Evolutionary conservation across 2,797 vertebrate species (phyloP).

Genomic region (Benthosema pterotum): DNA sequence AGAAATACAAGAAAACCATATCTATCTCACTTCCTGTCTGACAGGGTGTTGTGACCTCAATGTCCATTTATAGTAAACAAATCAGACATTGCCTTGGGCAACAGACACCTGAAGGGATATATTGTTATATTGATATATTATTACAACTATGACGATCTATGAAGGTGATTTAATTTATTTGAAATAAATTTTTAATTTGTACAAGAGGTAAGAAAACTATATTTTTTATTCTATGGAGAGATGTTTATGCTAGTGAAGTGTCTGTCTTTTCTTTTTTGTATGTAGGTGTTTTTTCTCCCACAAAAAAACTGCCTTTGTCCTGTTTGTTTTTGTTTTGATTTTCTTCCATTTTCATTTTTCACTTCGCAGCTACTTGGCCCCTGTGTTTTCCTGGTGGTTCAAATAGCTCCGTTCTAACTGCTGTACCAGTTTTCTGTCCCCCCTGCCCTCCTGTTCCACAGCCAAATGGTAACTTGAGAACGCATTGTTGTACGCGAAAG

Average conservation of each 20-base stretch:
- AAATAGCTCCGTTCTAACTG: slow-evolving; percentile 29
- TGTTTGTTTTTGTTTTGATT: slow-evolving; percentile 46
- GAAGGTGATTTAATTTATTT: slow-evolving; percentile 86
- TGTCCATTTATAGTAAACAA: slow-evolving; percentile 69
- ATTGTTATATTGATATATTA: slow-evolving; percentile 75
- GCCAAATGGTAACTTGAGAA: slow-evolving; percentile 18
- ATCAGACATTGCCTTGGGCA: slow-evolving; percentile 69
- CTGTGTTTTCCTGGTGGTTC: slow-evolving; percentile 34
- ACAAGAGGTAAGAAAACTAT: slow-evolving; percentile 78
- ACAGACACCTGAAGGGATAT: slow-evolving; percentile 70
- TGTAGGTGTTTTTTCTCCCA: slow-evolving; percentile 28
- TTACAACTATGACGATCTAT: slow-evolving; percentile 77
- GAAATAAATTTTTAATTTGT: slow-evolving; percentile 86
- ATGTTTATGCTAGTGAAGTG: slow-evolving; percentile 70
- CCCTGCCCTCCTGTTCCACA: slow-evolving; percentile 8
- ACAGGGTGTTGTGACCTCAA: slow-evolving; percentile 56
- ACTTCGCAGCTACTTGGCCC: slow-evolving; percentile 34
- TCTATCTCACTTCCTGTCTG: slow-evolving; percentile 59
- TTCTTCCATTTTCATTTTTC: slow-evolving; percentile 47
- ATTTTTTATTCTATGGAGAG: slow-evolving; percentile 79
- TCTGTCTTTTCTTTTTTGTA: slow-evolving; percentile 62
- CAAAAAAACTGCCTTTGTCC: slow-evolving; percentile 22
- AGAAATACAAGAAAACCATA: slow-evolving; percentile 47
- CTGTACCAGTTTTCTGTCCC: slow-evolving; percentile 28
- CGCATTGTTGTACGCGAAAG: slow-evolving; percentile 17